Percentiles rank a stretch among this genome's conserved stretches.
phyloP scores from a whole-genome alignment of 2,888 invertebrate genomes.

The Trichogramma dendrolimi region DNA sequence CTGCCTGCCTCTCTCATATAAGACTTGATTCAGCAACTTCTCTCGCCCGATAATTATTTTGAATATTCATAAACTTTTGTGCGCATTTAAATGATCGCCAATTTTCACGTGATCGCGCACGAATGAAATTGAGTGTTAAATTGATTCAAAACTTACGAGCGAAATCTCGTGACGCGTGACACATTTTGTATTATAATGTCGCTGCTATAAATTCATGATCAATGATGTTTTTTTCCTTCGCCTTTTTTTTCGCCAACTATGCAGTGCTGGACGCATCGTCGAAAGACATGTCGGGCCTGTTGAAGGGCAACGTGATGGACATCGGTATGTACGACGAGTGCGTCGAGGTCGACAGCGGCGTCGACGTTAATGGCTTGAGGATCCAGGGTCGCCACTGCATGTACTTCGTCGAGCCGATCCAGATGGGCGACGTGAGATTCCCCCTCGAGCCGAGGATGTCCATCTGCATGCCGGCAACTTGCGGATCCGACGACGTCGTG shows the following conservation, averaged over 20 bases:
- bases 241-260: conserved; percentile 7
- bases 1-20: too few relatives aligned
- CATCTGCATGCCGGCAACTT: conserved; percentile 52
- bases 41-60: too few relatives aligned
- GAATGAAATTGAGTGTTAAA: too few relatives aligned
- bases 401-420: conserved; percentile 32
- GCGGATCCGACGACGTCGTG: conserved; percentile 42
- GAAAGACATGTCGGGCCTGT: conserved; percentile 52
- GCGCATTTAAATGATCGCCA: too few relatives aligned
- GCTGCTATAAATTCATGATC: too few relatives aligned
- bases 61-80: too few relatives aligned
- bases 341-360: conserved; percentile 31
- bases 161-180: too few relatives aligned
- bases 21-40: too few relatives aligned
- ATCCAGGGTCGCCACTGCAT: conserved; percentile 52
- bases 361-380: conserved; percentile 30
- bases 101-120: too few relatives aligned
- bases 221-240: too few relatives aligned
- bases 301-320: conserved; percentile 50
- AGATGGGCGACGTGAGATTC: conserved; percentile 31
- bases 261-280: conserved; percentile 55
- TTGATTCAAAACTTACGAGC: too few relatives aligned
- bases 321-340: conserved; percentile 54
- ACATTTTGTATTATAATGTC: too few relatives aligned
- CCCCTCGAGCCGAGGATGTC: conserved; percentile 44